phyloP scores from a whole-genome alignment of 1,140 invertebrate species.

The Himalopsyche phryganea region DNA sequence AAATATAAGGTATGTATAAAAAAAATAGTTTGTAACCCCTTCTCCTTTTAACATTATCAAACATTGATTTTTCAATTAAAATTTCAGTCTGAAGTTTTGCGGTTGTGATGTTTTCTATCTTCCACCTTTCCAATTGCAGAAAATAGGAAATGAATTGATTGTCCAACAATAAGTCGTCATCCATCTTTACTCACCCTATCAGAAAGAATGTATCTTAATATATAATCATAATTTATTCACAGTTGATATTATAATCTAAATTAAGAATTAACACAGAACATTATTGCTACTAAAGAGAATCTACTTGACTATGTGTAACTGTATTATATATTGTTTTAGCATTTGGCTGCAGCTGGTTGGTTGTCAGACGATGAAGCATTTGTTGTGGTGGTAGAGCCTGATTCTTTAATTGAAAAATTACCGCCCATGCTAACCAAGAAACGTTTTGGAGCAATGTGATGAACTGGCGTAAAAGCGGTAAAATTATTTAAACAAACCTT shows the following conservation, averaged over 20 bases:
- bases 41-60: not conserved
- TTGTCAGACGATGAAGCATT: slow-evolving; percentile 23
- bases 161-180: too few species aligned
- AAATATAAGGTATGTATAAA: slow-evolving; percentile 26
- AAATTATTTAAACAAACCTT: not conserved
- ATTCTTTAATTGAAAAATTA: slow-evolving; percentile 26
- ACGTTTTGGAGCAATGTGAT: slow-evolving; percentile 30
- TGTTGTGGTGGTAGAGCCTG: slow-evolving; percentile 25
- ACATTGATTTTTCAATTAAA: not conserved
- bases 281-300: too few species aligned
- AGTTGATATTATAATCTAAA: too few species aligned
- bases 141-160: too few species aligned
- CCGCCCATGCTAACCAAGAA: slow-evolving; percentile 23
- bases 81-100: too few species aligned
- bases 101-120: too few species aligned
- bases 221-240: too few species aligned
- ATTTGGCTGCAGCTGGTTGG: slow-evolving; percentile 28
- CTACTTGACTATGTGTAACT: too few species aligned
- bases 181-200: too few species aligned
- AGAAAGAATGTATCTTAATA: too few species aligned
- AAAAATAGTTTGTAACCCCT: not conserved
- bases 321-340: slow-evolving; percentile 13
- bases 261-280: too few species aligned
- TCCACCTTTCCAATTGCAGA: too few species aligned
- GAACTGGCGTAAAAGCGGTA: not conserved